These are phyloP conservation scores for Caranx ignobilis DNA, from an alignment of 2,113 vertebrate species.

Conservation along the genomic window DNA sequence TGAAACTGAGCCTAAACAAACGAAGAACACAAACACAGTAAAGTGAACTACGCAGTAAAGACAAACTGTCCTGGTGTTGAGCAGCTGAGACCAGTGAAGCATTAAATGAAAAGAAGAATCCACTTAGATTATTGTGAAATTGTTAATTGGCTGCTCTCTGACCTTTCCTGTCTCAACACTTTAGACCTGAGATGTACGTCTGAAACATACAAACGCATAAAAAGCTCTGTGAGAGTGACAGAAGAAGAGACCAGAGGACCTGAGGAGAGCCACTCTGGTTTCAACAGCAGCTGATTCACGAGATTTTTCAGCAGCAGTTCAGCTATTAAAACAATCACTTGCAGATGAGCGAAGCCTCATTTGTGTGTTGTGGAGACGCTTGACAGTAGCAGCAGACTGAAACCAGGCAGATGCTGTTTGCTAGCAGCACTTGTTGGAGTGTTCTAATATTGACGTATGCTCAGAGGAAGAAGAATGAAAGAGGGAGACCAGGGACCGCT, in stretches of 20 bases:
- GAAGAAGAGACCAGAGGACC: neutral
- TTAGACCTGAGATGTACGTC: conserved; percentile 3
- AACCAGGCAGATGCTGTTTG: conserved; percentile 53
- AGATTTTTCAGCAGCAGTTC: conserved; percentile 28
- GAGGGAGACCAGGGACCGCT: neutral
- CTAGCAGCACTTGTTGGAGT: conserved; percentile 44
- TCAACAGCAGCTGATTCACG: conserved; percentile 9
- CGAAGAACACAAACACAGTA: neutral
- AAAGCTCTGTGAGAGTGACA: conserved; percentile 5
- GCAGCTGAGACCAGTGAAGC: conserved; percentile 9
- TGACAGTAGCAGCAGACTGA: conserved; percentile 25
- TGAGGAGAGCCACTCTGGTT: conserved; percentile 16
- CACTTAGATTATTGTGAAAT: neutral
- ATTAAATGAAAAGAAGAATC: conserved; percentile 4
- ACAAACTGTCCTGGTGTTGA: conserved; percentile 26
- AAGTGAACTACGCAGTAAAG: conserved; percentile 9
- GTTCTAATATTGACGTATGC: conserved; percentile 38
- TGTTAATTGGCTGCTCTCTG: conserved; percentile 1
- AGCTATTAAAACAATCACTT: conserved; percentile 38
- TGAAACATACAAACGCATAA: neutral
- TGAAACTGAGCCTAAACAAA: conserved; percentile 43
- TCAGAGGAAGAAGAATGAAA: conserved; percentile 34
- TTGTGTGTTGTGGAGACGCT: conserved; percentile 54
- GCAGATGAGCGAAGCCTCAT: conserved; percentile 35
- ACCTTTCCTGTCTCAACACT: too few species aligned